These are phyloP conservation scores for Agapornis canus DNA, from an alignment of 2,797 vertebrate genomes.

Conservation along the genomic window DNA sequence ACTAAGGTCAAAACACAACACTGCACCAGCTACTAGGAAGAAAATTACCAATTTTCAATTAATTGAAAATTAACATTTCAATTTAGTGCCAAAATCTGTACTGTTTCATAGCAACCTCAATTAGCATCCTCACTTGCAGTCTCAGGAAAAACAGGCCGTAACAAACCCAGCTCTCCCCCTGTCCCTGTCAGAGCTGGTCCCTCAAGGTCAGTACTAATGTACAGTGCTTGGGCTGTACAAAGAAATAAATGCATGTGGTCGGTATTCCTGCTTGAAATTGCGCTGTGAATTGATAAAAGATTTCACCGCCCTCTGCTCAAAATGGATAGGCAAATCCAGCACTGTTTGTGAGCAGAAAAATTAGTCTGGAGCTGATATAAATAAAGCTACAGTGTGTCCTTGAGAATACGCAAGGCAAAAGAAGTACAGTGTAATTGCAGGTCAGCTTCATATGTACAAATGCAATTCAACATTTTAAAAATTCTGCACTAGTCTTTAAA, in stretches of 20 bases:
- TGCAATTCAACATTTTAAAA: not conserved
- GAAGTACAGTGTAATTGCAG: not conserved
- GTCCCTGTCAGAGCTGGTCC: not conserved
- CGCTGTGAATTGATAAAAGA: not conserved
- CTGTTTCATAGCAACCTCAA: not conserved
- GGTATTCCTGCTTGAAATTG: not conserved
- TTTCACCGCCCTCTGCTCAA: not conserved
- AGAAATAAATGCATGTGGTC: not conserved
- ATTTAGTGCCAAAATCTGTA: not conserved
- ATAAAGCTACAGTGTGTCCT: not conserved
- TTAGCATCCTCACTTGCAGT: not conserved
- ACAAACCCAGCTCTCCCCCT: not conserved
- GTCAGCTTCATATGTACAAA: not conserved
- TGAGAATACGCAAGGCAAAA: not conserved
- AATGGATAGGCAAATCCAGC: not conserved
- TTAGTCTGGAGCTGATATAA: not conserved
- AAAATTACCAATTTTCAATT: not conserved
- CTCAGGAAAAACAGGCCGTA: not conserved
- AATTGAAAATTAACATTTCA: not conserved
- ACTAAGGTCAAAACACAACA: not conserved
- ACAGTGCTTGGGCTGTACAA: not conserved
- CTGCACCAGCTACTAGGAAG: not conserved
- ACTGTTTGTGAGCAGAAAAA: not conserved
- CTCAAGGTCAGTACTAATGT: not conserved
- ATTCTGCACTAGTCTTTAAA: slow-evolving; percentile 13